Evolutionary conservation across 2,113 vertebrate genomes (phyloP).

Genomic region (Aepyceros melampus): DNA sequence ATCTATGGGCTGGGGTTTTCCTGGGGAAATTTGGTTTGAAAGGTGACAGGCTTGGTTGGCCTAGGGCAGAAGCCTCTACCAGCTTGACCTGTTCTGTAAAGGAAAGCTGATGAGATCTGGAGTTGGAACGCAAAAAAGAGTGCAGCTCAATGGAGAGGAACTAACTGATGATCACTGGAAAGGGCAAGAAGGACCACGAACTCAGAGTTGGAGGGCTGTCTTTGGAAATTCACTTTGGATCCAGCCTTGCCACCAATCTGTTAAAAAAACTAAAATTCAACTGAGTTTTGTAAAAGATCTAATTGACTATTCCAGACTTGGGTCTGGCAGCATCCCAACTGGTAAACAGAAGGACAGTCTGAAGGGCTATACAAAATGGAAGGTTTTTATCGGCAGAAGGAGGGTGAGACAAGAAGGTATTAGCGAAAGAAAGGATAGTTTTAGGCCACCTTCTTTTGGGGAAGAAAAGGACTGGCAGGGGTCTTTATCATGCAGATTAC

Average conservation of each 20-base stretch:
- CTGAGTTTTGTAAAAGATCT: background rate
- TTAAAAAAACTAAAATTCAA: background rate
- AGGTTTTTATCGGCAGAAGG: background rate
- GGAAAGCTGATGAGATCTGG: background rate
- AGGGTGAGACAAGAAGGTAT: background rate
- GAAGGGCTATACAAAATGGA: background rate
- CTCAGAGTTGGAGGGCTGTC: background rate
- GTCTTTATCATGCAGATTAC: background rate
- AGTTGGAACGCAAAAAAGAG: background rate
- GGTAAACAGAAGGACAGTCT: background rate
- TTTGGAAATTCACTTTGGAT: background rate
- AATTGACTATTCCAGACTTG: background rate
- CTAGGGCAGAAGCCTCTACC: background rate
- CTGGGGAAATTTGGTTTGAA: background rate
- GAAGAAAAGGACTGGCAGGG: background rate
- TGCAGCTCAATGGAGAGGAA: background rate
- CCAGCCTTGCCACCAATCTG: background rate
- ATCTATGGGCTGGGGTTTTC: background rate
- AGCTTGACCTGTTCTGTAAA: background rate
- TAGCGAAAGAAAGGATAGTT: background rate
- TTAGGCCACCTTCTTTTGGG: background rate
- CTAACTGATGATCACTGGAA: background rate
- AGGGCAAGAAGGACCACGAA: background rate
- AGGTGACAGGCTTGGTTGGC: background rate
- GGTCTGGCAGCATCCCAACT: background rate